A percentile compares a stretch with the other conserved stretches of the same genome.
These are phyloP conservation scores for Procambarus clarkii DNA, from an alignment of 1,140 invertebrate species.

Conservation along the genomic window DNA sequence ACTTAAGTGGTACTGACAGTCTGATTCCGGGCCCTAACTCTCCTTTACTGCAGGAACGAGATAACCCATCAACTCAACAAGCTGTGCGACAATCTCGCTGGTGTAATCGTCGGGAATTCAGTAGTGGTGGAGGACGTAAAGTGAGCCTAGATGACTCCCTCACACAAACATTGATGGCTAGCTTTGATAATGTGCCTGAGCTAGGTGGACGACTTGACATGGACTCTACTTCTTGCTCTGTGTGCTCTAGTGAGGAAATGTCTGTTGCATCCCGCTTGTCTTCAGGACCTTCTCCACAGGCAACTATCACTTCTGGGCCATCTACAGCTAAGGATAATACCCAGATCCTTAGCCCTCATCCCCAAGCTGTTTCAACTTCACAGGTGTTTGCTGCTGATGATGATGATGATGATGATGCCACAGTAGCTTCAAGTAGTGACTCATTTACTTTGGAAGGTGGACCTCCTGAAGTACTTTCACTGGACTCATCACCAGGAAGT, in stretches of 20 bases:
- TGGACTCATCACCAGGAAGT: conserved; percentile 61
- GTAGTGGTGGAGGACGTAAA: conserved; percentile 61
- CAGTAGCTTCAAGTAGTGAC: conserved; percentile 68
- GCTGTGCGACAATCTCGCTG: conserved; percentile 62
- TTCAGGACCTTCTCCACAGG: conserved; percentile 59
- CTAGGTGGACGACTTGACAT: conserved; percentile 69
- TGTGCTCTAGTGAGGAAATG: conserved; percentile 70
- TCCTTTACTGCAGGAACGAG: conserved; percentile 31
- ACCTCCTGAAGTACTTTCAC: conserved; percentile 63
- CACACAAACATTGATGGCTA: conserved; percentile 67
- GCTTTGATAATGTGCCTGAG: conserved; percentile 71
- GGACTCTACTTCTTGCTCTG: conserved; percentile 72
- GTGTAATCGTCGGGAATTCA: conserved; percentile 45
- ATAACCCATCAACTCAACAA: conserved; percentile 40
- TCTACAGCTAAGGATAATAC: conserved; percentile 56
- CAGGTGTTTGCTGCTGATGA: conserved; percentile 23
- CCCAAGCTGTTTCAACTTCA: conserved; percentile 40
- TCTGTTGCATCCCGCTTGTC: conserved; percentile 53
- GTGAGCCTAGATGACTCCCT: conserved; percentile 71
- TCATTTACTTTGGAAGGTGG: conserved; percentile 67
- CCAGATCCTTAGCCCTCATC: conserved; percentile 28
- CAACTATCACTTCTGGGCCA: conserved; percentile 47
- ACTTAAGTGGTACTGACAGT: conserved; percentile 50
- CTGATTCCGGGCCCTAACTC: conserved; percentile 44
- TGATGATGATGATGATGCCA: conserved; percentile 69